A percentile compares a stretch with the other conserved stretches of the same genome.
These are phyloP conservation scores for Elephantulus edwardii DNA, from an alignment of 2,113 vertebrate genomes.

Conservation along the genomic window DNA sequence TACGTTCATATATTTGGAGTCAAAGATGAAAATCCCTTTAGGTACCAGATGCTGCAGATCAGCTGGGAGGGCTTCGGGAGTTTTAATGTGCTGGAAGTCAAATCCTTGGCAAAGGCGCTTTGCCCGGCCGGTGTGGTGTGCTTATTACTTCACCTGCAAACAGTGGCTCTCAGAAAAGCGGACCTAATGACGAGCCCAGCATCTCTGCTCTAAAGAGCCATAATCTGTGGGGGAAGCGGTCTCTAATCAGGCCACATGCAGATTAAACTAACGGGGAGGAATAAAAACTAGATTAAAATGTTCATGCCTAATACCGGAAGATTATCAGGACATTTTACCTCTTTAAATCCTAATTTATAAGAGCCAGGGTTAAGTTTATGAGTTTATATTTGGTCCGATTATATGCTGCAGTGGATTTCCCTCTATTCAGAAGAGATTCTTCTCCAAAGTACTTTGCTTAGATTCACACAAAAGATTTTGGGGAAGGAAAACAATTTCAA, in stretches of 20 bases:
- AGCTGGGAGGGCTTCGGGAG: slow-evolving; percentile 86
- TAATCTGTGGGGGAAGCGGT: slow-evolving; percentile 93
- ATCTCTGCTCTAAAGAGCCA: slow-evolving; percentile 89
- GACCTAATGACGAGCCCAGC: slow-evolving; percentile 86
- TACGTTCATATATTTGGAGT: slow-evolving; percentile 87
- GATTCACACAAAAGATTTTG: slow-evolving; percentile 72
- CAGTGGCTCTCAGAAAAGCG: slow-evolving; percentile 86
- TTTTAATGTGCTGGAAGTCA: slow-evolving; percentile 89
- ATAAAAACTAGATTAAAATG: slow-evolving; percentile 92
- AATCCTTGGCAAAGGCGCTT: slow-evolving; percentile 89
- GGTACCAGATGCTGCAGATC: slow-evolving; percentile 92
- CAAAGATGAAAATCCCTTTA: slow-evolving; percentile 94
- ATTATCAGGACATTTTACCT: slow-evolving; percentile 90
- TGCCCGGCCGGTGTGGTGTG: slow-evolving; percentile 84
- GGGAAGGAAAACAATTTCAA: slow-evolving; percentile 47
- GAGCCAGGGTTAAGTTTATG: slow-evolving; percentile 87
- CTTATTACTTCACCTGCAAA: slow-evolving; percentile 92
- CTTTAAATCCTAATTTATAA: slow-evolving; percentile 94
- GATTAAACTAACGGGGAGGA: slow-evolving; percentile 95
- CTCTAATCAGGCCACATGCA: slow-evolving; percentile 97
- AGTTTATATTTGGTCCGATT: slow-evolving; percentile 86
- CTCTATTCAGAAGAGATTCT: slow-evolving; percentile 86
- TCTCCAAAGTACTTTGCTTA: slow-evolving; percentile 82
- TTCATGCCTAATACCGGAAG: slow-evolving; percentile 86
- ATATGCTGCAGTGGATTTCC: slow-evolving; percentile 84